Evolutionary conservation across 2,113 vertebrate species (phyloP), one percentile per base, ranked within the genome.

Genomic region (Boleophthalmus pectinirostris): DNA sequence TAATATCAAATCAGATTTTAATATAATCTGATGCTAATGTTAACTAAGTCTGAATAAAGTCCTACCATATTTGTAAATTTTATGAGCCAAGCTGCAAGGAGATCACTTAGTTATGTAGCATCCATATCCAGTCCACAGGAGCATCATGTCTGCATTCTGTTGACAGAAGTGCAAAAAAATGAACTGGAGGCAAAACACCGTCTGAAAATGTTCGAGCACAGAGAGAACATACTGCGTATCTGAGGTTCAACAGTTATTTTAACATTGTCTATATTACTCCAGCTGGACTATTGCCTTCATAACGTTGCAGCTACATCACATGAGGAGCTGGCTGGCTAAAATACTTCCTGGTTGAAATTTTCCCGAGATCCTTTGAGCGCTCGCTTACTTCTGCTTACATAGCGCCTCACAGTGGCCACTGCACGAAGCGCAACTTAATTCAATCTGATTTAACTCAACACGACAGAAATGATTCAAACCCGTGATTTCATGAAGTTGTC

Each of bases 331-430:
- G 13, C 0, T 7, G 16, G 4, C 0, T 1, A 21, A 35, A 21
- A 43, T 33, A 43, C 20, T 64, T 64, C 61, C 61, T 43, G 61
- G 18, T 38, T 38, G 10, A 21, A 64, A 43, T 12, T 64, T 43
- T 64, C 61, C 61, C 61, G 4, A 13, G 18, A 64, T 18, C 33
- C 61, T 64, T 64, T 64, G 61, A 12, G 61, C 61, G 33, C 18
- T 0, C 4, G 20, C 9, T 12, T 5, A 64, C 61, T 21, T 8
- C 0, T 64, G 20, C 38, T n/a, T 9, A 43, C 38, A 13, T 12
- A 3, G 61, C 61, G 18, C 33, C 61, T n/a, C 33, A n/a, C 33
- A n/a, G 61, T n/a, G 61, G 61, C 11, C 20, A 64, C 33, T 43
- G 20, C 33, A 1, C 7, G 16, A 64, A 63, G 7, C 10, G 33